Base-by-base conservation (phyloP, 2,113 vertebrate genomes). In the Lepus americanus region DNA sequence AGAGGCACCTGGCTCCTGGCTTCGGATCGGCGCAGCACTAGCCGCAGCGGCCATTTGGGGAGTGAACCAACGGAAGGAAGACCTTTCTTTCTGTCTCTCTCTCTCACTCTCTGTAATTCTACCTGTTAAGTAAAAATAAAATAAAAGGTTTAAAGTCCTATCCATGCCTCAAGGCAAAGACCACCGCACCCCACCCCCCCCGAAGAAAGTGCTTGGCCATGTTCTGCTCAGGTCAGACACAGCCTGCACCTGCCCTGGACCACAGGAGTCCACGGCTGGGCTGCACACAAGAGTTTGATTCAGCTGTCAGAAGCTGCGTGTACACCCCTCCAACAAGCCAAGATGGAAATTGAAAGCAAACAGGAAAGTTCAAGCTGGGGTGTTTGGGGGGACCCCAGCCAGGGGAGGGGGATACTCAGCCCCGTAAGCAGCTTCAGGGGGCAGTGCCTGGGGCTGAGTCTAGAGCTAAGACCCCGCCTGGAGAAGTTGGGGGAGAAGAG, bases 321-420 rank as follows among this genome's bases (percentile, higher is more conserved):
- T 61, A 51, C 17, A 10, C 51, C n/a, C 36, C 20, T 67, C 33
- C 20, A 87, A 49, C 39, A 89, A 84, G 59, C 31, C 29, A 17
- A 77, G 39, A 91, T 36, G 61, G 61, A 94, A 85, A 64, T 49
- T 90, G 61, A 73, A 95, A 29, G 31, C 70, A 82, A 72, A 89
- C 17, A 53, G 70, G 49, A 39, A 67, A 29, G 31, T 72, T 70
- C 80, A 78, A n/a, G 53, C 51, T 0, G 0, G 59, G 61, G 9
- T 39, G 27, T 20, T n/a, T 16, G 22, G 44, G 49, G 61, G 63
- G 49, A 13, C 31, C 61, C 53, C 31, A 39, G 61, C 11, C 6
- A 80, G 55, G 8, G 51, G 8, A 81, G 33, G 17, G 64, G 29
- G 66, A 44, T 14, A 64, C 6, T 29, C 19, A 9, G 33, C 49